Conservation (phyloP, 2,113 vertebrate genomes). For the Alethe diademata region DNA sequence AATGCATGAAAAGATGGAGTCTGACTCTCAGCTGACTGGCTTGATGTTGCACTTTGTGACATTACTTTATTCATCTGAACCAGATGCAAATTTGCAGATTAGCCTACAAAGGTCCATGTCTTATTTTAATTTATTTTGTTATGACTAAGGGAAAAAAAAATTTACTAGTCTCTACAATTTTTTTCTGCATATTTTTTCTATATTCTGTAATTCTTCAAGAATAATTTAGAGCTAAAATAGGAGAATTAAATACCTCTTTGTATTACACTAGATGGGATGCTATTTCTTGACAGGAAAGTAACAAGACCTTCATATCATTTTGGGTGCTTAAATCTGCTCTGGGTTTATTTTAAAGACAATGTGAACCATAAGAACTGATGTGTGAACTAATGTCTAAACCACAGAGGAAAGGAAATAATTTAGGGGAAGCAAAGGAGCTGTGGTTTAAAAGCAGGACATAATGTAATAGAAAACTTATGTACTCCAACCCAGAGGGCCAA, state of each 20-base stretch:
- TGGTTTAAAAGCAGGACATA: not conserved
- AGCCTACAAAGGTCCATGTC: not conserved
- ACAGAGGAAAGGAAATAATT: not conserved
- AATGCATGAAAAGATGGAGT: not conserved
- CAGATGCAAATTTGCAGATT: not conserved
- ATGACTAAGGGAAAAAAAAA: not conserved
- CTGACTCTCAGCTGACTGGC: not conserved
- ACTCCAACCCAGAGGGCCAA: not conserved
- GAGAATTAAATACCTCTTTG: rapidly evolving
- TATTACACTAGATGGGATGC: not conserved
- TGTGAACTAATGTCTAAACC: not conserved
- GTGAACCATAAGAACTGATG: not conserved
- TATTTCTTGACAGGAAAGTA: not conserved
- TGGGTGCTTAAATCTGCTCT: not conserved
- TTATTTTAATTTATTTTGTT: not conserved
- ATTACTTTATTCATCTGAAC: not conserved
- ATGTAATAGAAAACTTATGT: not conserved
- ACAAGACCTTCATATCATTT: not conserved
- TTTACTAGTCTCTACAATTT: not conserved
- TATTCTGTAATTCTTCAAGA: not conserved
- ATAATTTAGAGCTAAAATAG: not conserved
- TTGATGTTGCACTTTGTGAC: not conserved
- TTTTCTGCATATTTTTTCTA: not conserved
- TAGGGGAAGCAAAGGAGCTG: not conserved
- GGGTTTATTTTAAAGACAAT: not conserved